A percentile compares a stretch with the other conserved stretches of the same genome.
These are phyloP conservation scores for Pachyramphus minor DNA, from an alignment of 2,113 vertebrate genomes.

Conservation along the genomic window DNA sequence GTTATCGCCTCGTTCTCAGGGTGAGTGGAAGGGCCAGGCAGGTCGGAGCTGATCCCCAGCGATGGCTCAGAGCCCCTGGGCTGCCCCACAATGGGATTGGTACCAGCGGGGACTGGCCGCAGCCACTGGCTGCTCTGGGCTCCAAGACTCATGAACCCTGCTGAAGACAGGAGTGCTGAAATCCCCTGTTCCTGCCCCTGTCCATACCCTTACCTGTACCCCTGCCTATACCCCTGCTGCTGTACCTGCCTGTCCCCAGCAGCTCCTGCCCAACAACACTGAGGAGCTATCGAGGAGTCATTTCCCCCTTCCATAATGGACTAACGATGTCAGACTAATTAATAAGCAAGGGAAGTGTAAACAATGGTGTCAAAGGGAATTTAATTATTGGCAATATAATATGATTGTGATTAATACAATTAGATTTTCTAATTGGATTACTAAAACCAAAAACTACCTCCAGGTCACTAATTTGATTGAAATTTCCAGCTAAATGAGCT, in stretches of 20 bases:
- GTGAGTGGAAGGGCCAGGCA: neutral
- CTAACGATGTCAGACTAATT: neutral
- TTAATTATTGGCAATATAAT: conserved; percentile 60
- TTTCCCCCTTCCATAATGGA: neutral
- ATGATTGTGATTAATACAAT: conserved; percentile 55
- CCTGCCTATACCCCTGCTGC: neutral
- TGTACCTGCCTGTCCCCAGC: neutral
- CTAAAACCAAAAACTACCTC: conserved; percentile 1
- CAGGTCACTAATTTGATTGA: conserved; percentile 11
- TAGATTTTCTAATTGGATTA: conserved; percentile 44
- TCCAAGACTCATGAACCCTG: accelerated
- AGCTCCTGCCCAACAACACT: neutral
- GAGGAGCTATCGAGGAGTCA: neutral
- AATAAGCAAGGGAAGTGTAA: conserved; percentile 28
- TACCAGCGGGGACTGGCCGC: neutral
- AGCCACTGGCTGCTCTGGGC: neutral
- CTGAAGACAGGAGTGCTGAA: neutral
- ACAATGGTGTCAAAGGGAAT: conserved; percentile 57
- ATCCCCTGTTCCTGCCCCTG: neutral
- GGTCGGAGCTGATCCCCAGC: neutral
- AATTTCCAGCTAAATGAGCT: conserved; percentile 13
- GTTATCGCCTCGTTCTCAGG: accelerated
- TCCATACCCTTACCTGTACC: neutral
- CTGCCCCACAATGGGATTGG: neutral
- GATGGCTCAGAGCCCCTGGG: neutral